These are phyloP conservation scores for Tribolium castaneum DNA, from an alignment of 1,140 invertebrate genomes.

Conservation along the genomic window DNA sequence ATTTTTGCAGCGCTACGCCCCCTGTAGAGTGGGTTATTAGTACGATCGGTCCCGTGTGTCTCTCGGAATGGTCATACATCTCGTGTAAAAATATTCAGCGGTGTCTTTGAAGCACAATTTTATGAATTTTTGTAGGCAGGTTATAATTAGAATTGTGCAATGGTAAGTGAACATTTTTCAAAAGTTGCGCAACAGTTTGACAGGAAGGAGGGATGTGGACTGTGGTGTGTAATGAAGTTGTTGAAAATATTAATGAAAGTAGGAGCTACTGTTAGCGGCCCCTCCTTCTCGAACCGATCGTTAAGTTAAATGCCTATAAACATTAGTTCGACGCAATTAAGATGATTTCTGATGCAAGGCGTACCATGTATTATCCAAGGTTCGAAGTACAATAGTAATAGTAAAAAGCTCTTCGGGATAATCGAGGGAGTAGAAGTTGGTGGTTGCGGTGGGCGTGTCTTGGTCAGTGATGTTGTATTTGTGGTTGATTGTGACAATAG, in stretches of 20 bases:
- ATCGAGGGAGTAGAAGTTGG: neutral
- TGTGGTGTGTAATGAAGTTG: slow-evolving; percentile 7
- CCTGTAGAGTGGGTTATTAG: neutral
- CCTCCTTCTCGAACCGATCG: slow-evolving; percentile 2
- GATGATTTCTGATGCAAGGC: neutral
- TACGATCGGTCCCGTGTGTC: neutral
- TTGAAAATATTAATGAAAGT: slow-evolving; percentile 27
- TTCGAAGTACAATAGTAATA: neutral
- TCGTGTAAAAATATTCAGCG: neutral
- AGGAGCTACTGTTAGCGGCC: slow-evolving; percentile 1
- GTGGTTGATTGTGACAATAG: slow-evolving; percentile 21
- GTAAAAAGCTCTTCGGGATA: neutral
- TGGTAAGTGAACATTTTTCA: neutral
- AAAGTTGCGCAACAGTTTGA: neutral
- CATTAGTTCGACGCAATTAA: slow-evolving; percentile 1
- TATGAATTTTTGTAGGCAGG: slow-evolving; percentile 3
- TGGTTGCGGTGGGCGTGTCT: neutral
- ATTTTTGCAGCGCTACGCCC: too few relatives aligned
- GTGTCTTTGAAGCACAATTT: slow-evolving; percentile 1
- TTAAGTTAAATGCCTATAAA: slow-evolving; percentile 29
- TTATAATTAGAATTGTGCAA: slow-evolving; percentile 4
- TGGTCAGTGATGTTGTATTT: slow-evolving; percentile 6
- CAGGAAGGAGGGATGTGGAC: neutral
- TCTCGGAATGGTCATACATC: slow-evolving; percentile 1
- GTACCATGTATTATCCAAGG: neutral